Evolutionary conservation across 1,140 invertebrate species (phyloP), one percentile per base, ranked within the genome.

Genomic region (Nomia melanderi): DNA sequence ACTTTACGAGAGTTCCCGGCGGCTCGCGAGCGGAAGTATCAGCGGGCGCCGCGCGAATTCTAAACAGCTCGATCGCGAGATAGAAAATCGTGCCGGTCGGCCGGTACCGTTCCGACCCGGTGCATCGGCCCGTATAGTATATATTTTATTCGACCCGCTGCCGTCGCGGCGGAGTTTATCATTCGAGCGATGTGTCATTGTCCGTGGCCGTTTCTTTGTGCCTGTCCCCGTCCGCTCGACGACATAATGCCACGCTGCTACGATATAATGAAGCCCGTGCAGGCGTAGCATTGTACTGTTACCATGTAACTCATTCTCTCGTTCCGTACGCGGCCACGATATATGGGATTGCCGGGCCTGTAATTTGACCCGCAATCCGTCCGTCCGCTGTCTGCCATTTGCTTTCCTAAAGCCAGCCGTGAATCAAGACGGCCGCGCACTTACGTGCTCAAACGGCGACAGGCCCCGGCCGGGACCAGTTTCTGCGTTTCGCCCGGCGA

Each of bases 341-440:
- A 56, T 56, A 81, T 44, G 60, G 44, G 36, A 65, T 53, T 59
- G 78, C 44, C 65, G 60, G 77, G 65, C 53, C 66, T 81, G 78
- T 82, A 82, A 82, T 82, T 82, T 82, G 56, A 76, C 11, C 73
- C 44, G 72, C 53, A 62, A 81, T 82, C 65, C 66, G 54, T 82
- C 65, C 66, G 54, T 82, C 60, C 65, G 39, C 59, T 54, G 60
- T 81, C 80, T 82, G 44, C 72, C 78, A 76, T 81, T 81, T 80
- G 65, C 72, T 82, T 81, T 80, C 56, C 65, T 59, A 54, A 77
- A 76, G 60, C 59, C 44, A 80, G 54, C 71, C 78, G 72, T 77
- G 72, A 66, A 81, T 77, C 80, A 64, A 69, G 70, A 44, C 65
- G 27, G 53, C 60, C 25, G 23, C 17, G 25, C 20, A 33, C 25